Evolutionary conservation across 2,797 vertebrate genomes (phyloP), one percentile per base, ranked within the genome.

Genomic region (Poecilia picta): DNA sequence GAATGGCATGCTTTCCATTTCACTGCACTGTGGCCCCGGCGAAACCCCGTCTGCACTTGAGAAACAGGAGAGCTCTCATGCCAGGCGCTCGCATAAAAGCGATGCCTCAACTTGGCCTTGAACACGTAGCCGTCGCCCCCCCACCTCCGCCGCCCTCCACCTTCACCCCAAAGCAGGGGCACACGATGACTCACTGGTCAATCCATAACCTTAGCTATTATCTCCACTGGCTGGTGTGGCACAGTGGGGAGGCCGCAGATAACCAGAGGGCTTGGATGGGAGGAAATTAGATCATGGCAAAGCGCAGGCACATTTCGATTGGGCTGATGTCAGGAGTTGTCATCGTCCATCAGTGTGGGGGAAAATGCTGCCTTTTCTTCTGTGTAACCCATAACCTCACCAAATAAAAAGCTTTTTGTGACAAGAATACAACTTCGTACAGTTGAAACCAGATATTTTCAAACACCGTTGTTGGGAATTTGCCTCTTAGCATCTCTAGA

Each of bases 1-100:
- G 94, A 96, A 91, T 95, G 96, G 95, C 95, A 92, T 95, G 95
- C 95, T 96, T 97, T 97, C 96, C 95, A 96, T 97, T 95, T 96
- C 95, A 95, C 93, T 92, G 95, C 95, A 96, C 96, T 91, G 91
- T 93, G 89, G 95, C 93, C 96, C 95, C 91, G 57, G 94, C 95
- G 70, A 95, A 96, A 95, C 95, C 95, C 92, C 91, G 90, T 94
- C 95, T 95, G 96, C 96, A 95, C 96, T 95, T 86, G 72, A 88
- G 88, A 96, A 95, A 96, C 96, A 95, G 95, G 95, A 96, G 94
- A 95, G 94, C 94, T 94, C 90, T 92, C 91, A 94, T 93, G 94
- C 93, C 84, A 83, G 90, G 83, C 75, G 70, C 81, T 80, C 86
- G 92, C 93, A 95, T 92, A 90, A 81, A 95, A 77, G 86, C 86